A percentile compares a stretch with the other conserved stretches of the same genome.
Evolutionary conservation across 1,140 invertebrate species (phyloP).

Genomic region (Lucilia sericata): DNA sequence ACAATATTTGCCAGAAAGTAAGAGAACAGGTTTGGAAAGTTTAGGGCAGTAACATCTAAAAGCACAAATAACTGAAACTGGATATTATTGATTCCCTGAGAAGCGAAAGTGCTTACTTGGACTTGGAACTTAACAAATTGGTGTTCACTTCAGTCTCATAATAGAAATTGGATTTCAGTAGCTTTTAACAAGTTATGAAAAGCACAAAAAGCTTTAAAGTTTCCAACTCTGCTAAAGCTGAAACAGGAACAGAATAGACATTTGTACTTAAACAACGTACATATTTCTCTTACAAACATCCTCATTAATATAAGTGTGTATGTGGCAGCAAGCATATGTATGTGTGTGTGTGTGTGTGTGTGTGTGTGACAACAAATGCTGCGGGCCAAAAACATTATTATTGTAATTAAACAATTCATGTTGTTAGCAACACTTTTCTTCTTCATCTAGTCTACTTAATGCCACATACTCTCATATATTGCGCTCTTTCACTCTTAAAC

Average conservation of each 20-base stretch:
- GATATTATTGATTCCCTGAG: too few species aligned
- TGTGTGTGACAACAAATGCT: conserved; percentile 29
- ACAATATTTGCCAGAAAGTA: background rate
- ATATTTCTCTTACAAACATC: background rate
- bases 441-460: conserved; percentile 12
- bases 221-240: background rate
- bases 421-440: conserved; percentile 43
- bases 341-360: background rate
- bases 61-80: too few species aligned
- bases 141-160: too few species aligned
- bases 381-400: conserved; percentile 36
- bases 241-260: background rate
- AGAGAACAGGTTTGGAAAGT: too few species aligned
- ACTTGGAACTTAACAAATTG: too few species aligned
- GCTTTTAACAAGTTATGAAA: too few species aligned
- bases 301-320: background rate
- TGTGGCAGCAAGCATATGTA: background rate
- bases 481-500: background rate
- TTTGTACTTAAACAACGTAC: background rate
- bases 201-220: too few species aligned
- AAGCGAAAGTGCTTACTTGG: too few species aligned
- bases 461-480: background rate
- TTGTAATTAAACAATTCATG: conserved; percentile 43
- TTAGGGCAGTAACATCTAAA: too few species aligned
- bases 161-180: too few species aligned